phyloP scores from a whole-genome alignment of 2,888 invertebrate genomes.

The Nephrotoma appendiculata region DNA sequence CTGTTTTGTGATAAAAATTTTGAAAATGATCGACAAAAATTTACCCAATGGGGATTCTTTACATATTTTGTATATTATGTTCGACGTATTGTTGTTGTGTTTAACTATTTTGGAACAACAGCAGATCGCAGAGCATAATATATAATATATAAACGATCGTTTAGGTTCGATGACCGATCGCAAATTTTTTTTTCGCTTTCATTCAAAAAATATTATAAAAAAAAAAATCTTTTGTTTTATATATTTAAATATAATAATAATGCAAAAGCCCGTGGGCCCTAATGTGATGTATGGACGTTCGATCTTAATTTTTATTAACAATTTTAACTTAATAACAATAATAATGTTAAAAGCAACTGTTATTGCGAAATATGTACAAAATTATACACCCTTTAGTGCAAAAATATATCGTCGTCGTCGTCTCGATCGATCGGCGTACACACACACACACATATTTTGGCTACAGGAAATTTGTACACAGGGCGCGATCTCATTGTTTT shows the following conservation, averaged over 20 bases:
- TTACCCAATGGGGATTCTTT: not conserved
- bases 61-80: not conserved
- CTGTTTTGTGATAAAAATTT: not conserved
- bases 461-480: not conserved
- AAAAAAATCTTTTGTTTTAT: not conserved
- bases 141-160: not conserved
- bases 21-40: not conserved
- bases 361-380: slow-evolving; percentile 16
- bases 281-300: slow-evolving; percentile 20
- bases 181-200: not conserved
- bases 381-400: slow-evolving; percentile 18
- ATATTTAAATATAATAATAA: not conserved
- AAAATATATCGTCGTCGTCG: not conserved
- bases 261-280: slow-evolving; percentile 11
- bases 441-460: not conserved
- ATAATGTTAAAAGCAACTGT: slow-evolving; percentile 19
- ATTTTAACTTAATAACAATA: slow-evolving; percentile 5
- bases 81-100: not conserved
- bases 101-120: not conserved
- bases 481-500: not conserved
- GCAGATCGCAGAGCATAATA: not conserved
- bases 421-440: not conserved
- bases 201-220: not conserved
- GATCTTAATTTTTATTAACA: slow-evolving; percentile 14
- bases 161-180: not conserved